These are phyloP conservation scores for Scolopax bukidnonensis DNA, from an alignment of 2,797 vertebrate genomes.

Conservation along the genomic window DNA sequence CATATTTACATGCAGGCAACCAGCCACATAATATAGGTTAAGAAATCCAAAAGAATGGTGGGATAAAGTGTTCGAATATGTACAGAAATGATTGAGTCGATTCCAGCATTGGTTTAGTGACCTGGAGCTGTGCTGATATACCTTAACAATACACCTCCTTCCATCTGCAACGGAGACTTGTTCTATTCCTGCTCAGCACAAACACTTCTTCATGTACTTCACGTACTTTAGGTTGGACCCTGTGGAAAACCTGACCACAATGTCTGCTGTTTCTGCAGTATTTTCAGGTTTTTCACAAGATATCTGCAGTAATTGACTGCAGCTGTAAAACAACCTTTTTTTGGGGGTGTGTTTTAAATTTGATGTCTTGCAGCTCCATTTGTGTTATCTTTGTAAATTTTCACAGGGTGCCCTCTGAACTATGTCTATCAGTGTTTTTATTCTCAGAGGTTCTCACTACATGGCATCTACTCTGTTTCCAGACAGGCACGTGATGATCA, in stretches of 20 bases:
- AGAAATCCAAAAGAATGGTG: neutral
- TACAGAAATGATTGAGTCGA: neutral
- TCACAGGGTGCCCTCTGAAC: neutral
- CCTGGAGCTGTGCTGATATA: neutral
- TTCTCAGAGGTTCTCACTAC: accelerated
- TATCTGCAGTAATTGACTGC: neutral
- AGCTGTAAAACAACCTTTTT: neutral
- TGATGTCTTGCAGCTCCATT: neutral
- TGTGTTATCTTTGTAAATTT: neutral
- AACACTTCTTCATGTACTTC: neutral
- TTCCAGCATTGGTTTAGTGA: neutral
- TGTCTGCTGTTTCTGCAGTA: neutral
- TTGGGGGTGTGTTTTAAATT: neutral
- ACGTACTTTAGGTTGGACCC: neutral
- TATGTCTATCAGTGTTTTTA: neutral
- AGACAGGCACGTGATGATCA: neutral
- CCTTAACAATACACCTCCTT: neutral
- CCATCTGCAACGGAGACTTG: neutral
- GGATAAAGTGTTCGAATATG: neutral
- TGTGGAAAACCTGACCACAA: neutral
- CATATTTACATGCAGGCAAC: neutral
- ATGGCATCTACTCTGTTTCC: neutral
- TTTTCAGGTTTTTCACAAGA: neutral
- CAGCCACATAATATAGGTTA: neutral
- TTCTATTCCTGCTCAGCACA: neutral